Conservation (phyloP, 2,113 vertebrate genomes). For the Indri indri region DNA sequence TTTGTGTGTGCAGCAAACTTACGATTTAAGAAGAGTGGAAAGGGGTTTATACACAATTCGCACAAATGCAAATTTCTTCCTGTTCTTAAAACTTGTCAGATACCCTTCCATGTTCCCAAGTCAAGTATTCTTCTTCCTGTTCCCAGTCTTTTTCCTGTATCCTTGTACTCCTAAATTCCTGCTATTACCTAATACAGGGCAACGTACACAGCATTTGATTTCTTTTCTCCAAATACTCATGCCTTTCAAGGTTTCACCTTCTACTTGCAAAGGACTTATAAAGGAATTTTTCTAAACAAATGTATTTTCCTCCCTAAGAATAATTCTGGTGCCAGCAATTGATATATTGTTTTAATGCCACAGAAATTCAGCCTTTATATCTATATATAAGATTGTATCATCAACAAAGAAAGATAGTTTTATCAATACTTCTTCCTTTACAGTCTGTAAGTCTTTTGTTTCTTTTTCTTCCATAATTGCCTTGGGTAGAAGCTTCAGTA, state of each 20-base stretch:
- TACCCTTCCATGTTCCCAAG: not conserved
- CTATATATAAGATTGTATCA: not conserved
- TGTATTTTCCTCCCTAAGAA: not conserved
- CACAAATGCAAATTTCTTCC: not conserved
- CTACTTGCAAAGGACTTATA: not conserved
- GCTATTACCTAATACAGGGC: not conserved
- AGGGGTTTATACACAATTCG: not conserved
- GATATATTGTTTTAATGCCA: not conserved
- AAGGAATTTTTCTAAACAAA: conserved; percentile 16
- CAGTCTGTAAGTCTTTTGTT: not conserved
- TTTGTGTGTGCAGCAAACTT: not conserved
- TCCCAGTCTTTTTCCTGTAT: not conserved
- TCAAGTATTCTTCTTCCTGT: not conserved
- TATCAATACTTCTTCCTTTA: not conserved
- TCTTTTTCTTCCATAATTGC: not conserved
- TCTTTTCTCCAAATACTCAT: not conserved
- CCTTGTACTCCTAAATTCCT: not conserved
- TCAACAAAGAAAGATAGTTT: not conserved
- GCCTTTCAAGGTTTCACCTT: not conserved
- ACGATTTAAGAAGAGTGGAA: not conserved
- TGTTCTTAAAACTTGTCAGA: not conserved
- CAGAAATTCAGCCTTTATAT: not conserved
- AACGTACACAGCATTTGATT: not conserved
- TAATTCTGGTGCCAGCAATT: not conserved
- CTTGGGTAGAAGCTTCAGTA: not conserved